Base-by-base conservation (phyloP, 53 echinoderm and acorn worm species). In the Stichopus horrens region DNA sequence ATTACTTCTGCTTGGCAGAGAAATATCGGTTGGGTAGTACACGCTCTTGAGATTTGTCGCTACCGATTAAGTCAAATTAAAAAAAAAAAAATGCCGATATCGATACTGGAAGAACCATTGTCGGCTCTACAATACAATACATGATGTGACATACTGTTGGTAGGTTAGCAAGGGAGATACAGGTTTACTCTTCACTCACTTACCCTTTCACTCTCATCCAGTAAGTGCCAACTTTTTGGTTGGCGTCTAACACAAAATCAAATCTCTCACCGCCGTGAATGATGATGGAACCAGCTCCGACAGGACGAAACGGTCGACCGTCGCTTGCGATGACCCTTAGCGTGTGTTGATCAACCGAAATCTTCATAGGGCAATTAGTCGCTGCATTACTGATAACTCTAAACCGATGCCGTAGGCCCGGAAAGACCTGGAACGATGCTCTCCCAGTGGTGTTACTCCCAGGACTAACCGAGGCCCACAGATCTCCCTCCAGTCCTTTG, bases 331-430 rank as follows among this genome's bases (percentile, higher is more conserved):
- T 98, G n/a, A 94, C 87, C 3, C 82, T 87, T n/a, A 98, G 57
- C 51, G 65, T 93, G 88, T 98, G 99, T 57, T 90, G 53, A 74
- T 93, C 93, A 13, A 98, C 88, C 8, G 96, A 96, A 23, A 98
- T 79, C 66, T 86, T 90, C 54, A 96, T 79, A 9, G 95, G 77
- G 63, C 99, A 98, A 58, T 95, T 93, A 51, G 96, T 96, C 21
- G 94, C 96, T 7, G 99, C 99, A 74, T 96, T 96, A 73, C 93
- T 98, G 81, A 94, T 94, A 7, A 89, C 88, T 23, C 99, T 92
- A 74, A 98, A 98, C 16, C 96, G 79, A 53, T 96, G 92, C 10
- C 94, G 93, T 60, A 85, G 6, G n/a, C 73, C 74, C 4, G 16
- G n/a, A 71, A 8, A 7, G 6, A 86, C 73, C 14, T 54, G 11